A percentile compares a stretch with the other conserved stretches of the same genome.
Conservation (phyloP, 2,888 invertebrate species). For the Acanthosepion esculentum region DNA sequence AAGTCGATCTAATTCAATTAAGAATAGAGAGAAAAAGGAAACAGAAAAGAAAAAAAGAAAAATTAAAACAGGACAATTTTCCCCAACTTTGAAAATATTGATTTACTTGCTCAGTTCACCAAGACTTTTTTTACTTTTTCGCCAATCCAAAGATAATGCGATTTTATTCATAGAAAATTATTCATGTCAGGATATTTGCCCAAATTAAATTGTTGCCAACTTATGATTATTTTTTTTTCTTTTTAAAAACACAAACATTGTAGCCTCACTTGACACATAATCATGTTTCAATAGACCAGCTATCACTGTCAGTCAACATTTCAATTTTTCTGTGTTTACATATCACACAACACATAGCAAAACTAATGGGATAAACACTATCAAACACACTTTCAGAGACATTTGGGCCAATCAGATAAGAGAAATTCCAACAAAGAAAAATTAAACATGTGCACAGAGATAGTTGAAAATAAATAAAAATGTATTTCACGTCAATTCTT, state of each 20-base stretch:
- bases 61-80: no score
- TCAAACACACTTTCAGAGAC: no score
- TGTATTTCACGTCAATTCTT: no score
- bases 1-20: no score
- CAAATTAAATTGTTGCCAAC: not conserved
- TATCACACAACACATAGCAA: not conserved
- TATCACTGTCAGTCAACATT: not conserved
- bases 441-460: no score
- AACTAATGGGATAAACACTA: not conserved
- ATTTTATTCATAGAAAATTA: conserved; percentile 10
- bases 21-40: no score
- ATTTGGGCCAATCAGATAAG: no score
- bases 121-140: not conserved
- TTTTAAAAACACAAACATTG: no score
- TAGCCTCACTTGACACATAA: not conserved
- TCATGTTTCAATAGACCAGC: not conserved
- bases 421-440: no score
- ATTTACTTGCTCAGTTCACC: not conserved
- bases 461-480: no score
- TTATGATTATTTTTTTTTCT: not conserved
- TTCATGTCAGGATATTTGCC: conserved; percentile 33
- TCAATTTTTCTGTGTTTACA: not conserved
- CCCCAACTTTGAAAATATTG: no score
- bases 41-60: no score
- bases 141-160: not conserved